A percentile compares a stretch with the other conserved stretches of the same genome.
Conservation (phyloP, 2,113 vertebrate genomes). For the Stigmatopora nigra region DNA sequence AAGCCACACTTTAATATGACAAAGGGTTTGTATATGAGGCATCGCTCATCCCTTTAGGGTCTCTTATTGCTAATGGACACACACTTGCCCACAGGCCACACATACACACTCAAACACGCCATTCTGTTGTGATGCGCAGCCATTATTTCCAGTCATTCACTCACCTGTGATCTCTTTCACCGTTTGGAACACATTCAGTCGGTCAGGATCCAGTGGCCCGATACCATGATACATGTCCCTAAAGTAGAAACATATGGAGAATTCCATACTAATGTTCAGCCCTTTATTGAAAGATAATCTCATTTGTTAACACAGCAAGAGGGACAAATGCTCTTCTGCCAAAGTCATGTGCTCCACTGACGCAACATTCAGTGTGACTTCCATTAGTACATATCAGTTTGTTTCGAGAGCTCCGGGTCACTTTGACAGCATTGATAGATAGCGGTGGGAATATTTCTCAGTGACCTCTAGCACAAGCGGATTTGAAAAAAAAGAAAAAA, state of each 20-base stretch:
- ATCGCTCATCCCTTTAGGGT: slow-evolving; percentile 55
- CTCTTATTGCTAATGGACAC: slow-evolving; percentile 54
- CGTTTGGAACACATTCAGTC: slow-evolving; percentile 87
- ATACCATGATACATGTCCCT: slow-evolving; percentile 95
- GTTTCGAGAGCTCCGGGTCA: neutral
- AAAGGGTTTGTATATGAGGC: slow-evolving; percentile 57
- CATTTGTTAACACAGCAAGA: neutral
- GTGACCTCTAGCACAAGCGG: slow-evolving; percentile 2
- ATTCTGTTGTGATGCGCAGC: slow-evolving; percentile 2
- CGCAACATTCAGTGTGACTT: neutral
- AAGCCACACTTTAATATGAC: slow-evolving; percentile 60
- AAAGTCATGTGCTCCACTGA: slow-evolving; percentile 1
- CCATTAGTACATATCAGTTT: slow-evolving; percentile 2
- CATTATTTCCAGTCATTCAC: slow-evolving; percentile 12
- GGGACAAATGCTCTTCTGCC: neutral
- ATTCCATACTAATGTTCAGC: neutral
- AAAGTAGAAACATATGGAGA: slow-evolving; percentile 18
- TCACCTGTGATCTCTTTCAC: slow-evolving; percentile 97
- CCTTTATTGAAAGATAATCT: too few species aligned
- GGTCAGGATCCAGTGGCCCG: slow-evolving; percentile 87
- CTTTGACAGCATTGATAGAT: slow-evolving; percentile 8
- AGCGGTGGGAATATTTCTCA: neutral
- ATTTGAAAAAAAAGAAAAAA: neutral
- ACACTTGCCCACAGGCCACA: slow-evolving; percentile 20
- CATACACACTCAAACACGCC: neutral